Percentiles rank a stretch among this genome's conserved stretches.
phyloP scores from a whole-genome alignment of 2,113 vertebrate genomes.

The Dasyurus viverrinus region DNA sequence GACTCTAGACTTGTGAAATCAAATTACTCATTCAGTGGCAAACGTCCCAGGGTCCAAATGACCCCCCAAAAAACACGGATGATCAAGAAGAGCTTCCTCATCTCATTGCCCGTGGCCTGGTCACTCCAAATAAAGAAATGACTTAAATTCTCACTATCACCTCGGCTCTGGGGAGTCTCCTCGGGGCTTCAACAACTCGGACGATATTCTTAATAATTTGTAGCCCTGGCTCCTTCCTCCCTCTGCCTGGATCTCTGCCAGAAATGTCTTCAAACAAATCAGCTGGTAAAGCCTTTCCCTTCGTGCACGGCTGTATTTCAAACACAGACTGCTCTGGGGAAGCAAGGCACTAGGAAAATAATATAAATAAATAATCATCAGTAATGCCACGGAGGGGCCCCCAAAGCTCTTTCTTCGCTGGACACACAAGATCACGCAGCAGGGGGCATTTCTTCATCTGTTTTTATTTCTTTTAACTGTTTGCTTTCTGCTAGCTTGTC shows the following conservation, averaged over 20 bases:
- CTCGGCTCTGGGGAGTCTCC: background rate
- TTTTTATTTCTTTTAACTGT: constrained; percentile 63
- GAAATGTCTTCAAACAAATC: constrained; percentile 48
- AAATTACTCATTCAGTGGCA: background rate
- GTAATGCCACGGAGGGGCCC: constrained; percentile 38
- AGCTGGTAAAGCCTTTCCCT: constrained; percentile 27
- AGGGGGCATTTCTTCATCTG: constrained; percentile 50
- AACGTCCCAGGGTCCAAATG: constrained; percentile 1
- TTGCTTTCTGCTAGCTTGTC: constrained; percentile 55
- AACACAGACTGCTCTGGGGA: constrained; percentile 48
- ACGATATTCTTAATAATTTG: constrained; percentile 33
- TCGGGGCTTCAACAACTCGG: constrained; percentile 31
- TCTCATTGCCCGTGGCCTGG: background rate
- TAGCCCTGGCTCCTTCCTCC: constrained; percentile 27
- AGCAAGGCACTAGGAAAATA: constrained; percentile 36
- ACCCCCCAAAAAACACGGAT: background rate
- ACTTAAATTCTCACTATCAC: constrained; percentile 49
- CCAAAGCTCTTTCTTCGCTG: constrained; percentile 38
- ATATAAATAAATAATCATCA: constrained; percentile 46
- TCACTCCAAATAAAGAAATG: background rate
- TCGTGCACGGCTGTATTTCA: constrained; percentile 42
- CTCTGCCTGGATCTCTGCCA: constrained; percentile 51
- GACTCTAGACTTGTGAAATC: background rate
- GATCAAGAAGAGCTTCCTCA: constrained; percentile 26
- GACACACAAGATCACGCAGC: constrained; percentile 33